Evolutionary conservation across 2,113 vertebrate species (phyloP).

Genomic region (Forbesichthys papilliferus): DNA sequence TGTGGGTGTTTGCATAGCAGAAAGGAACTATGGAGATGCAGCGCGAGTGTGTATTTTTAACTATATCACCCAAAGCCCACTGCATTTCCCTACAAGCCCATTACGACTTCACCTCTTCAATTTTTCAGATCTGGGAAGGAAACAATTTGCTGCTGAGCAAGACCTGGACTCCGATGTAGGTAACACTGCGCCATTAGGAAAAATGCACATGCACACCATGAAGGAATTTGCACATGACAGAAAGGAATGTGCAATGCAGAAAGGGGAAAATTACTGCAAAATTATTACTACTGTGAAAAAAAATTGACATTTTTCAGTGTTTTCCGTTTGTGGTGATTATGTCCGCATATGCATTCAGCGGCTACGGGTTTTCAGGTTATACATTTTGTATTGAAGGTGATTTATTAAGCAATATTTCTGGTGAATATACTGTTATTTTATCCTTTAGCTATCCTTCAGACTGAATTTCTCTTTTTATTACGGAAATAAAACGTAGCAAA

Average conservation of each 20-base stretch:
- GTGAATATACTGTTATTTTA: not conserved
- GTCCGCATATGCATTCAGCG: too few species aligned
- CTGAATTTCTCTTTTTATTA: too few species aligned
- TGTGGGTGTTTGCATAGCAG: not conserved
- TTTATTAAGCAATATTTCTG: too few species aligned
- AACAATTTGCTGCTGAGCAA: not conserved
- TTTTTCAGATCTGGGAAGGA: slow-evolving; percentile 27
- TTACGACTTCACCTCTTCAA: slow-evolving; percentile 32
- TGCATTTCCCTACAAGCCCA: slow-evolving; percentile 3
- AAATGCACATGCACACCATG: not conserved
- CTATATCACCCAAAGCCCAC: slow-evolving; percentile 22
- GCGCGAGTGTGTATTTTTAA: slow-evolving; percentile 32
- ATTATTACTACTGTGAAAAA: not conserved
- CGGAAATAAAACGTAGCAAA: too few species aligned
- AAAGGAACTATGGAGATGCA: not conserved
- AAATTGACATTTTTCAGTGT: not conserved
- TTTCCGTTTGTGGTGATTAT: too few species aligned
- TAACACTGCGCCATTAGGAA: not conserved
- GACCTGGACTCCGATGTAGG: not conserved
- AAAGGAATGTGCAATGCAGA: not conserved
- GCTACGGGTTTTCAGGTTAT: too few species aligned
- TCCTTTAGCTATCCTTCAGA: too few species aligned
- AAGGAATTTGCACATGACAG: too few species aligned
- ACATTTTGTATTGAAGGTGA: too few species aligned
- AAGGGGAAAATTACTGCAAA: not conserved